A percentile compares a stretch with the other conserved stretches of the same genome.
Evolutionary conservation across 2,113 vertebrate genomes (phyloP).

Genomic region (Ptilonorhynchus violaceus): DNA sequence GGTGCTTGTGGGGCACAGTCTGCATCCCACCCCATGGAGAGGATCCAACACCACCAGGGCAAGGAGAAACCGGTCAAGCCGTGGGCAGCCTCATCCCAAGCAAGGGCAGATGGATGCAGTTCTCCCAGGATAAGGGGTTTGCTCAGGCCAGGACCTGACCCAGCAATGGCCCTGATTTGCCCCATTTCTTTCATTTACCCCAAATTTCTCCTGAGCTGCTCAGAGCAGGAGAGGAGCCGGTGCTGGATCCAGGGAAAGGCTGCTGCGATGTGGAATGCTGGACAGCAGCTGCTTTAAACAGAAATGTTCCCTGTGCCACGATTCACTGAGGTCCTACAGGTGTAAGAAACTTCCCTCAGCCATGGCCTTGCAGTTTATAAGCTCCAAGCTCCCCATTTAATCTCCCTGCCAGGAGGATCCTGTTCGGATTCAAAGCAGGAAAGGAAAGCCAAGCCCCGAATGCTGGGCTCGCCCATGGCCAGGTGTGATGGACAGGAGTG

Average conservation of each 20-base stretch:
- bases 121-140: neutral
- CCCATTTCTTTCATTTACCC: rapidly evolving
- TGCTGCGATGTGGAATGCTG: rapidly evolving
- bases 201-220: neutral
- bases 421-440: neutral
- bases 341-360: rapidly evolving
- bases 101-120: rapidly evolving
- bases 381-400: neutral
- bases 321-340: neutral
- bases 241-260: neutral
- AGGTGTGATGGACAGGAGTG: neutral
- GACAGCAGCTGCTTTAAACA: neutral
- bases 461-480: neutral
- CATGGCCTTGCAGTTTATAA: neutral
- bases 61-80: neutral
- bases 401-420: neutral
- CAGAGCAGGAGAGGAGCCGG: neutral
- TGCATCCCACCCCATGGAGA: neutral
- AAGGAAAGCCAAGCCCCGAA: neutral
- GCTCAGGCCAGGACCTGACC: neutral
- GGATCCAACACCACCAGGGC: neutral
- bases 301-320: neutral
- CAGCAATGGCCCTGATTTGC: neutral
- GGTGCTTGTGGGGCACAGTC: rapidly evolving
- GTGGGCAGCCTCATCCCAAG: neutral